Percentiles rank a stretch among this genome's conserved stretches.
These are phyloP conservation scores for Phlogophora meticulosa DNA, from an alignment of 2,888 invertebrate genomes.

Conservation along the genomic window DNA sequence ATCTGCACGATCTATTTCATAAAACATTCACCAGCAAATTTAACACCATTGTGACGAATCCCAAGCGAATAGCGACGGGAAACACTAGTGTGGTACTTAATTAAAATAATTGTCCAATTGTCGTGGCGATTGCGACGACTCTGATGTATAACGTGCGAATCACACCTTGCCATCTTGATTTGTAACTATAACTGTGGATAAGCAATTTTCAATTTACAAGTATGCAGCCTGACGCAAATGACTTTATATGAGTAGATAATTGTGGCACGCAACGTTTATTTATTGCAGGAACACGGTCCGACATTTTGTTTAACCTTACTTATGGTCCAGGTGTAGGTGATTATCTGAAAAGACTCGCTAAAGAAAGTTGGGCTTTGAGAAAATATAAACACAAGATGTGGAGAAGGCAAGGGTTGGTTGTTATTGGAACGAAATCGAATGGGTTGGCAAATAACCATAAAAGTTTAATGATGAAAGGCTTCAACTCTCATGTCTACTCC, in stretches of 20 bases:
- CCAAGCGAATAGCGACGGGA: constrained; percentile 66
- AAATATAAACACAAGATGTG: neutral
- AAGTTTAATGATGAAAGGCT: constrained; percentile 3
- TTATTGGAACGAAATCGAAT: too few species aligned
- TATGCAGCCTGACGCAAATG: constrained; percentile 47
- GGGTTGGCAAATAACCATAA: too few species aligned
- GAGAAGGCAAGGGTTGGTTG: neutral
- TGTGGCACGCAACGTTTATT: constrained; percentile 18
- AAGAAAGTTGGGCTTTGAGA: constrained; percentile 19
- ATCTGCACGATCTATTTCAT: constrained; percentile 64
- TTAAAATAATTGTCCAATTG: constrained; percentile 82
- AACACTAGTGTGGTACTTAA: constrained; percentile 74
- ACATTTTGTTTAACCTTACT: constrained; percentile 32
- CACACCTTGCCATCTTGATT: constrained; percentile 73
- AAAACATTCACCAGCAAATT: constrained; percentile 60
- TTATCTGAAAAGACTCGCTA: constrained; percentile 27
- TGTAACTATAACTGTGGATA: constrained; percentile 63
- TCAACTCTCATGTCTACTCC: neutral
- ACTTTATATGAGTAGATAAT: constrained; percentile 56
- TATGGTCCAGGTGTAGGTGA: constrained; percentile 14
- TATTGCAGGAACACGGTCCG: constrained; percentile 16
- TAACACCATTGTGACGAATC: constrained; percentile 66
- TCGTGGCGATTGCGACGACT: constrained; percentile 67
- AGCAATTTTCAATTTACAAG: constrained; percentile 55
- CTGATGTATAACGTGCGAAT: constrained; percentile 73